Base-by-base conservation (phyloP, 2,888 invertebrate species). In the Agrotis puta region DNA sequence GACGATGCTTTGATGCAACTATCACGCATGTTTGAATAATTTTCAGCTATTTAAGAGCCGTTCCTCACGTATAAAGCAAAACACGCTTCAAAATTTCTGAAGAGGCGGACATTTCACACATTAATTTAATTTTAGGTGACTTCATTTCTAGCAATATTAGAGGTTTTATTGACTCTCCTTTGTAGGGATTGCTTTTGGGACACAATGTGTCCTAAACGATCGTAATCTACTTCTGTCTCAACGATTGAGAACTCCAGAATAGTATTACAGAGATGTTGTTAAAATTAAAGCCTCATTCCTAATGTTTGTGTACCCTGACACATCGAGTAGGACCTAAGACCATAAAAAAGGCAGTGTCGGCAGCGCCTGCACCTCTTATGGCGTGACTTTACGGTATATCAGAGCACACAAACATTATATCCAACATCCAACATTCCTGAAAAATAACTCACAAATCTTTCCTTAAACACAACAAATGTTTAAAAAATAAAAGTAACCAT, bases 171-270 rank as follows among this genome's bases (percentile, higher is more conserved):
- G 85, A 83, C 83, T 79, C 70, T 77, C 70, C 63, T 39, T 47
- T 57, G 85, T 85, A 83, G 83, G 83, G 83, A 33, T 79, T 64
- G 51, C 64, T 65, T 85, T 68, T 77, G 77, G 73, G 85, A 82
- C 83, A 76, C 64, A n/a, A n/a, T 9, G 53, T 70, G 70, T 79
- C 85, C 79, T 62, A 54, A 61, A 56, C 22, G 7, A 62, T 77
- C 47, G 64, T 56, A 53, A 73, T 53, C 64, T 45, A 43, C 57
- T 57, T 64, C 70, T 53, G 33, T 53, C n/a, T 20, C 27, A 48
- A 47, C 13, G 11, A 7, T 24, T 48, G 20, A 47, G 24, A 20
- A 39, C 33, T n/a, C 7, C 64, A 64, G 61, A 64, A 77, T 64
- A 58, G 22, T 48, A 64, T 61, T 64, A 24, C 57, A 3, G 7